Percentiles rank a stretch among this genome's conserved stretches.
Conservation (phyloP, 2,888 invertebrate genomes). For the Drosophila paranaensis region DNA sequence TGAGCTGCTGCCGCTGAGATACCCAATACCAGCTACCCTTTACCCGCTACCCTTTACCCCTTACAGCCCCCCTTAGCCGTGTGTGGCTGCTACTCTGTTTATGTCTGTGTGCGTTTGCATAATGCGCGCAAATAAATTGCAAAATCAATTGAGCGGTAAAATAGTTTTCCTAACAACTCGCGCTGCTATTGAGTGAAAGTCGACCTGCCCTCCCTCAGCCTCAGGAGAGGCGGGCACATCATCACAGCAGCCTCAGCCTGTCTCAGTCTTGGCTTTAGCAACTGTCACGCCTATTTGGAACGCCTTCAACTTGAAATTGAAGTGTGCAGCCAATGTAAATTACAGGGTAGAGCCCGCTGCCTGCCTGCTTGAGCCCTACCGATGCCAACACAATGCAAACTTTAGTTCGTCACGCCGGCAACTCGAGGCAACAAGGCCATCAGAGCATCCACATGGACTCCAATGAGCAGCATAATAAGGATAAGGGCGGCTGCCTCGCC, state of each 20-base stretch:
- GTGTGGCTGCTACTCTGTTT: slow-evolving; percentile 3
- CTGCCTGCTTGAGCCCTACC: no score
- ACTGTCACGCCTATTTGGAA: slow-evolving; percentile 26
- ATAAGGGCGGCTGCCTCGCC: not conserved
- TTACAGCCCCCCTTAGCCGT: not conserved
- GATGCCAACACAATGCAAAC: not conserved
- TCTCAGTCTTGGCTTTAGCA: not conserved
- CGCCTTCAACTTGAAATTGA: slow-evolving; percentile 34
- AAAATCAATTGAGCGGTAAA: slow-evolving; percentile 83
- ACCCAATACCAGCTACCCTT: not conserved
- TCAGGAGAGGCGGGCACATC: not conserved
- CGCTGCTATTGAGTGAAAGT: slow-evolving; percentile 31
- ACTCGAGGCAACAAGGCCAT: slow-evolving; percentile 26
- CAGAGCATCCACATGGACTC: slow-evolving; percentile 17
- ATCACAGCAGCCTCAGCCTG: not conserved
- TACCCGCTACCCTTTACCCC: not conserved
- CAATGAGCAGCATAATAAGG: slow-evolving; percentile 4
- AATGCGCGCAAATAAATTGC: slow-evolving; percentile 81
- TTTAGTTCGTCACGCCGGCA: slow-evolving; percentile 24
- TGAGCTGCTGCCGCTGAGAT: slow-evolving; percentile 23
- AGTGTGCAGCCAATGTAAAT: slow-evolving; percentile 13
- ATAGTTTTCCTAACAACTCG: slow-evolving; percentile 68
- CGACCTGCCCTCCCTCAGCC: slow-evolving; percentile 8
- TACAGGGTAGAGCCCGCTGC: slow-evolving; percentile 2
- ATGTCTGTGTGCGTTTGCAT: slow-evolving; percentile 39